These are phyloP conservation scores for Bubalus kerabau DNA, from an alignment of 2,113 vertebrate species.

Conservation along the genomic window DNA sequence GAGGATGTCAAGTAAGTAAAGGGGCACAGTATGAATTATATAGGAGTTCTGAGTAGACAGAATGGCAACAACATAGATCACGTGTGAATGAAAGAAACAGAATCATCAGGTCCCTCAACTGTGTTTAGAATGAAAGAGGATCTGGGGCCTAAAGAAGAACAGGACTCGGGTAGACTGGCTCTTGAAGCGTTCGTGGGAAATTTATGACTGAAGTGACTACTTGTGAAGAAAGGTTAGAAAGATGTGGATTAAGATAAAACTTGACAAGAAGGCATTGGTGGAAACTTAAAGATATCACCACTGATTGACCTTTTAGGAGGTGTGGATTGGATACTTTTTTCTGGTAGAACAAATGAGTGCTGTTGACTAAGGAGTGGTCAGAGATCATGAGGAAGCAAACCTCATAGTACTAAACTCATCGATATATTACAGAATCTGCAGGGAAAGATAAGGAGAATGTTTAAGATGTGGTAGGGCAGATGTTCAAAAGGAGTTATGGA, in stretches of 20 bases:
- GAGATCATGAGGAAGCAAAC: background rate
- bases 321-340: background rate
- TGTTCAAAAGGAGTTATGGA: background rate
- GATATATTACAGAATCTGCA: background rate
- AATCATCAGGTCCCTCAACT: background rate
- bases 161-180: background rate
- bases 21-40: background rate
- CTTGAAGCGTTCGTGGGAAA: background rate
- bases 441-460: background rate
- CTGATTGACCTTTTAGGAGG: background rate
- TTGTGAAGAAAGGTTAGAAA: background rate
- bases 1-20: background rate
- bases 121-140: background rate
- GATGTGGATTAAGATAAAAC: background rate
- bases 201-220: background rate
- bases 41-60: background rate
- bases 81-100: background rate
- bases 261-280: background rate
- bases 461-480: background rate
- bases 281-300: background rate
- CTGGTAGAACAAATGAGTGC: background rate
- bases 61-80: background rate
- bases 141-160: background rate
- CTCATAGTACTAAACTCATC: background rate
- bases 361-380: background rate